A percentile compares a stretch with the other conserved stretches of the same genome.
Evolutionary conservation across 2,797 vertebrate genomes (phyloP).

Genomic region (Salarias fasciatus): DNA sequence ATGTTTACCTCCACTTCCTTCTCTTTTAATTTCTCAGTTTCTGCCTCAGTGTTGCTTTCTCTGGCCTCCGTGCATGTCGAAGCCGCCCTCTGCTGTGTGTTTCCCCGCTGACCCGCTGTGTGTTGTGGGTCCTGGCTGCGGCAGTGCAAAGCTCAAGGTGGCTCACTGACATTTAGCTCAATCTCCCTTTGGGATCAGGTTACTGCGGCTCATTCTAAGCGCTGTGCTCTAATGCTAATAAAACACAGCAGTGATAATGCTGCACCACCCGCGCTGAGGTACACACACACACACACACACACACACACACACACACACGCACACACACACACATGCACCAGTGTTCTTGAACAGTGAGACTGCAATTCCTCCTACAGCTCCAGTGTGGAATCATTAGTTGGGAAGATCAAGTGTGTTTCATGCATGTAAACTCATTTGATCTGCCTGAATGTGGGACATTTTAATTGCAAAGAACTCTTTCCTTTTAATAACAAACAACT

Average conservation of each 20-base stretch:
- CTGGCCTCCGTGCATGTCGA: background rate
- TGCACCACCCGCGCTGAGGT: slow-evolving; percentile 9
- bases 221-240: slow-evolving; percentile 69
- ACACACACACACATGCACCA: background rate
- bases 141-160: slow-evolving; percentile 68
- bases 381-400: slow-evolving; percentile 23
- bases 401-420: slow-evolving; percentile 28
- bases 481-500: too few species aligned
- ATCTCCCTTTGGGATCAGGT: slow-evolving; percentile 74
- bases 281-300: slow-evolving; percentile 6
- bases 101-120: slow-evolving; percentile 51
- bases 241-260: slow-evolving; percentile 65
- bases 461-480: background rate
- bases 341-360: slow-evolving; percentile 11
- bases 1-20: too few species aligned
- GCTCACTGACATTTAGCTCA: slow-evolving; percentile 84
- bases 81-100: slow-evolving; percentile 34
- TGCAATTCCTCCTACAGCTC: slow-evolving; percentile 30
- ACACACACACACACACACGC: slow-evolving; percentile 9
- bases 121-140: slow-evolving; percentile 37
- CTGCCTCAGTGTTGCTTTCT: background rate
- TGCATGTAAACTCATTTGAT: slow-evolving; percentile 12
- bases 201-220: slow-evolving; percentile 67
- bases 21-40: background rate
- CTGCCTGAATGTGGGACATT: background rate